Conservation (phyloP, 2,797 vertebrate genomes). For the Menidia menidia region DNA sequence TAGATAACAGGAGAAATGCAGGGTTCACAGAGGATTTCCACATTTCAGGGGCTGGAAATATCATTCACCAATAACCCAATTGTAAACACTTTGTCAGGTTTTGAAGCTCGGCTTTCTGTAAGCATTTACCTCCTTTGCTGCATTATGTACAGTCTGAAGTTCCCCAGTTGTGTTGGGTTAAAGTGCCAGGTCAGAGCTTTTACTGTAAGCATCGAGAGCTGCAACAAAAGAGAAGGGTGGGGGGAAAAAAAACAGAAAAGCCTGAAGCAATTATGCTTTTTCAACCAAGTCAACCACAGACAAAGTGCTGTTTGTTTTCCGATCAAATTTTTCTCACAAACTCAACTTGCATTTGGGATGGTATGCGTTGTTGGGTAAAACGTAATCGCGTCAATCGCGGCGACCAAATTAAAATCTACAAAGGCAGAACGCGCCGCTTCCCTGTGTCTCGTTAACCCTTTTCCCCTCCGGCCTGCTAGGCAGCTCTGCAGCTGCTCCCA, state of each 20-base stretch:
- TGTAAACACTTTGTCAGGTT: constrained; percentile 13
- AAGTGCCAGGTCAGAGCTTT: constrained; percentile 23
- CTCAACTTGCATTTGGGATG: constrained; percentile 50
- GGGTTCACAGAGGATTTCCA: constrained; percentile 3
- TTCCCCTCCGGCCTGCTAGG: constrained; percentile 73
- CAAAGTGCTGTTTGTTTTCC: constrained; percentile 24
- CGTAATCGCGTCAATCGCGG: constrained; percentile 40
- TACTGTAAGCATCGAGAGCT: constrained; percentile 7
- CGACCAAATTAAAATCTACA: constrained; percentile 53
- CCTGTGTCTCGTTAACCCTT: constrained; percentile 67
- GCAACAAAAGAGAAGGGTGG: constrained; percentile 6
- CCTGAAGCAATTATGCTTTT: constrained; percentile 36
- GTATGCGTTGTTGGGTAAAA: constrained; percentile 35
- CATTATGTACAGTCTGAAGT: constrained; percentile 17
- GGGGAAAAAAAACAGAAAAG: constrained; percentile 6
- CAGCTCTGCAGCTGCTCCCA: constrained; percentile 77
- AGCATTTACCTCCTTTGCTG: constrained; percentile 25
- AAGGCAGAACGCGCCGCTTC: constrained; percentile 35
- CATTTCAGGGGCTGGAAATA: constrained; percentile 25
- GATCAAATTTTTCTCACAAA: constrained; percentile 40
- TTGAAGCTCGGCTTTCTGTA: constrained; percentile 14
- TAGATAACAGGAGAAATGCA: background rate
- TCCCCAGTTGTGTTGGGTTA: constrained; percentile 11
- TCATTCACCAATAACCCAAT: constrained; percentile 16
- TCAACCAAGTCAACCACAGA: constrained; percentile 26